These are phyloP conservation scores for Scaptodrosophila lebanonensis DNA, from an alignment of 1,140 invertebrate genomes.

Conservation along the genomic window DNA sequence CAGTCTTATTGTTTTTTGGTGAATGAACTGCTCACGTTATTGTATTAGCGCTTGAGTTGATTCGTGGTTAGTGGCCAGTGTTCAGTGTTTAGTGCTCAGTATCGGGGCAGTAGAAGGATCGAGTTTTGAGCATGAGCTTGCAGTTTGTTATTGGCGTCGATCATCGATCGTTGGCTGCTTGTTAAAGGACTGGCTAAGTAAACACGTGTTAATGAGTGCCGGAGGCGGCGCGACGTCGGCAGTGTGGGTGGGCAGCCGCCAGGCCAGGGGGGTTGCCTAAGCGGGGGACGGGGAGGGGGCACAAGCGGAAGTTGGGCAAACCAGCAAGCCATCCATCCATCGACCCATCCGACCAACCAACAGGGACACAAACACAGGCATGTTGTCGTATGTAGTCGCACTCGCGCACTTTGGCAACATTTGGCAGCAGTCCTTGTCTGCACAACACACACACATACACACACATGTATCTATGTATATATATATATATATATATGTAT, in stretches of 20 bases:
- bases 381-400: too few relatives aligned
- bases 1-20: too few relatives aligned
- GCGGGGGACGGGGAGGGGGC: neutral
- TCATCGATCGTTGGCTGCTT: constrained; percentile 10
- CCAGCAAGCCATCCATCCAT: constrained; percentile 63
- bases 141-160: constrained; percentile 74
- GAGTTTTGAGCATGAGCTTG: constrained; percentile 47
- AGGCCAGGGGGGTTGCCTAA: constrained; percentile 27
- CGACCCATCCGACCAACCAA: too few relatives aligned
- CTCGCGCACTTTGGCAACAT: too few relatives aligned
- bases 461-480: neutral
- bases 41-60: too few relatives aligned
- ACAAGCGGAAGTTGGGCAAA: neutral
- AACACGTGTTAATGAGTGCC: constrained; percentile 73
- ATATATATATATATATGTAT: too few relatives aligned
- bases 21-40: too few relatives aligned
- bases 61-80: too few relatives aligned
- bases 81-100: too few relatives aligned
- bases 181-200: constrained; percentile 60
- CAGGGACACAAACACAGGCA: too few relatives aligned
- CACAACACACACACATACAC: neutral
- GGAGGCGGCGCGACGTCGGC: constrained; percentile 32
- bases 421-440: too few relatives aligned
- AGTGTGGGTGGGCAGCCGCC: constrained; percentile 60
- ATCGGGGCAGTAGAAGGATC: too few relatives aligned